Evolutionary conservation across 2,888 invertebrate genomes (phyloP).

Genomic region (Oligia latruncula): DNA sequence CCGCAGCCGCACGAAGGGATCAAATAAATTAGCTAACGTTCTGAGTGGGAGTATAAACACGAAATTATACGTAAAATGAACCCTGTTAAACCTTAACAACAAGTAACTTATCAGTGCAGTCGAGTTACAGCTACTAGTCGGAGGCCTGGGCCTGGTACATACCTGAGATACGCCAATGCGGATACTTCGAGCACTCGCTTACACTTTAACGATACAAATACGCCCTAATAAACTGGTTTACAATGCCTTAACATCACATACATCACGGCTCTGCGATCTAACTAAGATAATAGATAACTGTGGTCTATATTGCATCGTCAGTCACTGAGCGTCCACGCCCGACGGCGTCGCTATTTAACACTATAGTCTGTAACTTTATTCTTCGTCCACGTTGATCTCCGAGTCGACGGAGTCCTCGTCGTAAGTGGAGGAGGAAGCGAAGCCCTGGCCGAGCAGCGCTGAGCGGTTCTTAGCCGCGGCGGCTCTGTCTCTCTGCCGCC

Average conservation of each 20-base stretch:
- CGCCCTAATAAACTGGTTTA: conserved; percentile 80
- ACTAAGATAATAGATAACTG: conserved; percentile 79
- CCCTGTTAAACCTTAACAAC: conserved; percentile 81
- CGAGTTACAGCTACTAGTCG: conserved; percentile 59
- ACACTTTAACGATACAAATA: conserved; percentile 82
- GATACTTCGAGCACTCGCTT: conserved; percentile 82
- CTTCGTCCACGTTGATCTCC: conserved; percentile 89
- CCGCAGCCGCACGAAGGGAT: conserved; percentile 69
- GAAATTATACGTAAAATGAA: conserved; percentile 79
- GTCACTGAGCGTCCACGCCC: conserved; percentile 76
- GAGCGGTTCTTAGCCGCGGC: conserved; percentile 99
- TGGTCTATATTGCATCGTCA: conserved; percentile 81
- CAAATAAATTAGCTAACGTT: conserved; percentile 78
- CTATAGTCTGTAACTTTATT: conserved; percentile 81
- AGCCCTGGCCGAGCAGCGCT: conserved; percentile 89
- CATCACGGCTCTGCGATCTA: conserved; percentile 79
- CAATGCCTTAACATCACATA: conserved; percentile 83
- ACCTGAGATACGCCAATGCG: conserved; percentile 81
- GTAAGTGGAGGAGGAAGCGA: conserved; percentile 88
- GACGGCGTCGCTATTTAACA: conserved; percentile 76
- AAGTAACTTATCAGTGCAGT: conserved; percentile 67
- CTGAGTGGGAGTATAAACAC: conserved; percentile 69
- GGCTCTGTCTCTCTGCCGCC: conserved; percentile 98
- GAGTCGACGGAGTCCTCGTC: conserved; percentile 89
- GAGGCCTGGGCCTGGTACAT: conserved; percentile 76